phyloP scores from a whole-genome alignment of 2,797 vertebrate genomes.

The Benthosema pterotum region DNA sequence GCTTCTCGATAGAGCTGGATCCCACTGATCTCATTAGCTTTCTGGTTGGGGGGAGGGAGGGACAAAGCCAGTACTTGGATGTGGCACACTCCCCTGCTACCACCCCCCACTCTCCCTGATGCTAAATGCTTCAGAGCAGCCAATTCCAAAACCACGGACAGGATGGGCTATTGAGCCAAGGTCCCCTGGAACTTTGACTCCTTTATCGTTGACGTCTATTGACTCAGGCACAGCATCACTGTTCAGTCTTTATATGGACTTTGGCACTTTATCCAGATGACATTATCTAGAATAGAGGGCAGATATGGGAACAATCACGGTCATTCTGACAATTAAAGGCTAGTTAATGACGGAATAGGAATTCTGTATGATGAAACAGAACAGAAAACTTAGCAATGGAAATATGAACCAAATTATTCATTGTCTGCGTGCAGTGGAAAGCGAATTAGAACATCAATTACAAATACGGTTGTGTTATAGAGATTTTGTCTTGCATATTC shows the following conservation, averaged over 20 bases:
- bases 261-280: constrained; percentile 57
- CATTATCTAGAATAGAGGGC: constrained; percentile 53
- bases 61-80: constrained; percentile 21
- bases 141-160: constrained; percentile 48
- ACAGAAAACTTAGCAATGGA: constrained; percentile 14
- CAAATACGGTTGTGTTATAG: not conserved
- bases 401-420: not conserved
- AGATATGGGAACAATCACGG: constrained; percentile 38
- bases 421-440: constrained; percentile 5
- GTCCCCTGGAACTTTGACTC: constrained; percentile 59
- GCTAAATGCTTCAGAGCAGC: constrained; percentile 41
- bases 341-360: constrained; percentile 54
- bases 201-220: constrained; percentile 70
- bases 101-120: constrained; percentile 22
- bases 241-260: constrained; percentile 54
- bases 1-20: constrained; percentile 48
- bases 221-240: constrained; percentile 57
- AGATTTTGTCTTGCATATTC: too few relatives aligned
- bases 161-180: constrained; percentile 41
- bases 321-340: constrained; percentile 45
- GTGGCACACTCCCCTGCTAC: constrained; percentile 25
- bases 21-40: constrained; percentile 20
- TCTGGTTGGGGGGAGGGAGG: constrained; percentile 1
- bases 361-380: constrained; percentile 21
- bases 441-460: not conserved